These are phyloP conservation scores for Pristionchus pacificus DNA, from an alignment of 1,140 invertebrate species.

Conservation along the genomic window DNA sequence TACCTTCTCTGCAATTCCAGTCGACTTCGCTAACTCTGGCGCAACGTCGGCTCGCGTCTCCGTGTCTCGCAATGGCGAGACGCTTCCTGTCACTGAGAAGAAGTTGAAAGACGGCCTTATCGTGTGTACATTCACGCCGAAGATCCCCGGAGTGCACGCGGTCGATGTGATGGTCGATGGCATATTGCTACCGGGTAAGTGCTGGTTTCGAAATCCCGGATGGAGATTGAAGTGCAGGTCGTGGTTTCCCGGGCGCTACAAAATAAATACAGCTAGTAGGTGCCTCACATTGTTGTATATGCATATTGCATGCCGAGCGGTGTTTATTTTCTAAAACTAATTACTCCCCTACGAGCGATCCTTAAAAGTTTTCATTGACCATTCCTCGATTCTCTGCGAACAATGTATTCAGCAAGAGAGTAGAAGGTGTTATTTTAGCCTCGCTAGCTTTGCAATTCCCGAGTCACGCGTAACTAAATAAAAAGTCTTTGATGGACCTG, in stretches of 20 bases:
- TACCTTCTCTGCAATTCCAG: too few relatives aligned
- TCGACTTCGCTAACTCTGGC: slow-evolving; percentile 53
- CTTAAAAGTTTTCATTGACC: not conserved
- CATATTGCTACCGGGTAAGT: slow-evolving; percentile 56
- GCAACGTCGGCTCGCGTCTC: slow-evolving; percentile 27
- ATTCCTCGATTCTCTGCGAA: too few relatives aligned
- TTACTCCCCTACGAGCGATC: not conserved
- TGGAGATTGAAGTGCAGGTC: not conserved
- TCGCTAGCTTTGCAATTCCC: too few relatives aligned
- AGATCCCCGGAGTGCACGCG: slow-evolving; percentile 48
- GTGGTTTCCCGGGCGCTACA: too few relatives aligned
- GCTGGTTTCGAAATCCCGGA: slow-evolving; percentile 13
- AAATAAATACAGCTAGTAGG: too few relatives aligned
- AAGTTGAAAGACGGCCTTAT: slow-evolving; percentile 44
- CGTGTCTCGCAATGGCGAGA: slow-evolving; percentile 29
- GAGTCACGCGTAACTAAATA: too few relatives aligned
- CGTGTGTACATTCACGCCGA: slow-evolving; percentile 49
- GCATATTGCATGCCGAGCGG: too few relatives aligned
- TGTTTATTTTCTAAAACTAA: too few relatives aligned
- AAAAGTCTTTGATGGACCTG: too few relatives aligned
- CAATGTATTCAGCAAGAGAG: too few relatives aligned
- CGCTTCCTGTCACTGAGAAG: slow-evolving; percentile 42
- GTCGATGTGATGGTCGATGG: slow-evolving; percentile 51
- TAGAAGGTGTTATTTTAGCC: too few relatives aligned
- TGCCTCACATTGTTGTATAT: too few relatives aligned